These are phyloP conservation scores for Cryptosula pallasiana DNA, from an alignment of 2,888 invertebrate genomes.

Conservation along the genomic window DNA sequence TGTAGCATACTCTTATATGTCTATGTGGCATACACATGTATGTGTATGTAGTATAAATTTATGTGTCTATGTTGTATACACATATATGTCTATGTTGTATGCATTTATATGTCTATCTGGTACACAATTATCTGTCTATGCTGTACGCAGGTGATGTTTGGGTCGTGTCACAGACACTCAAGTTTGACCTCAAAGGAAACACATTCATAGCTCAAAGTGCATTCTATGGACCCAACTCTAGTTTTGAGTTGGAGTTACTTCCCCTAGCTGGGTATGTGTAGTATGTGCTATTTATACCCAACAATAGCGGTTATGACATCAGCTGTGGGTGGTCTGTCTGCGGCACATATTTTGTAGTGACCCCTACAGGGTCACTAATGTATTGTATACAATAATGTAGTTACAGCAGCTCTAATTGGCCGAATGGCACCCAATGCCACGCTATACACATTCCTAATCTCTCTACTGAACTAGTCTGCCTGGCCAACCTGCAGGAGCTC, in stretches of 20 bases:
- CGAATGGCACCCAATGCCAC: slow-evolving; percentile 34
- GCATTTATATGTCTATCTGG: no score
- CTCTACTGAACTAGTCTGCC: slow-evolving; percentile 36
- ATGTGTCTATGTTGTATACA: no score
- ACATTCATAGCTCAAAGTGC: slow-evolving; percentile 38
- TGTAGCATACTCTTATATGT: no score
- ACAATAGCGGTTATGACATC: no score
- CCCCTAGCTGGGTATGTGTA: slow-evolving; percentile 35
- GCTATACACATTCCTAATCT: slow-evolving; percentile 39
- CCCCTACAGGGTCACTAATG: no score
- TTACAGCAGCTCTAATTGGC: background rate
- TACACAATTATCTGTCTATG: no score
- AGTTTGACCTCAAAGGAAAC: slow-evolving; percentile 31
- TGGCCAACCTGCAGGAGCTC: slow-evolving; percentile 38
- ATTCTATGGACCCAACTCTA: slow-evolving; percentile 38
- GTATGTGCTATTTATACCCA: no score
- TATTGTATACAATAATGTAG: background rate
- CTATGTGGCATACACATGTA: no score
- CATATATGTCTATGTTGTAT: no score
- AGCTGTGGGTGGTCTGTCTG: no score
- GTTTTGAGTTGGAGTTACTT: slow-evolving; percentile 38
- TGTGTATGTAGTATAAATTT: no score
- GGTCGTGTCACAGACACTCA: slow-evolving; percentile 35
- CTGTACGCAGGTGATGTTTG: slow-evolving; percentile 43
- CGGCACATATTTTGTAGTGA: no score